Evolutionary conservation across 2,888 invertebrate genomes (phyloP).

Genomic region (Noctua fimbriata): DNA sequence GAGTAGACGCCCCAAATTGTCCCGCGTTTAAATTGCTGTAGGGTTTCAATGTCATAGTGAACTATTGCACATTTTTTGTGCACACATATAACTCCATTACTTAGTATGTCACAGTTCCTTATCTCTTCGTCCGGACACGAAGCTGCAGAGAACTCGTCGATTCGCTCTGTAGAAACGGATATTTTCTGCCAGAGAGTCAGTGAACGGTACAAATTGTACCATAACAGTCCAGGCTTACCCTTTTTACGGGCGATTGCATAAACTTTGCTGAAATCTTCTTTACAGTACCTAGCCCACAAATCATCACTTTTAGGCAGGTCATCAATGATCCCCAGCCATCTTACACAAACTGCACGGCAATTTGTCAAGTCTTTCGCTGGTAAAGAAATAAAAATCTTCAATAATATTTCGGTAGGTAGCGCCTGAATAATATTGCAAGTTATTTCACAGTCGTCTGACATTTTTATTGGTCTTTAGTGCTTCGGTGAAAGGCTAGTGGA

Average conservation of each 20-base stretch:
- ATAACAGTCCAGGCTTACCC: slow-evolving; percentile 67
- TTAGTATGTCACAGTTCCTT: slow-evolving; percentile 72
- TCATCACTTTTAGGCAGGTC: slow-evolving; percentile 68
- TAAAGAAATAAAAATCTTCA: slow-evolving; percentile 76
- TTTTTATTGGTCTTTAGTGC: not conserved
- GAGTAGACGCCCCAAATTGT: slow-evolving; percentile 75
- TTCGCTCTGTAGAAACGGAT: slow-evolving; percentile 68
- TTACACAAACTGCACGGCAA: slow-evolving; percentile 78
- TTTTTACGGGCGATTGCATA: slow-evolving; percentile 73
- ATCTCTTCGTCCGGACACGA: slow-evolving; percentile 75
- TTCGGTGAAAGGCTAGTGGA: slow-evolving; percentile 5
- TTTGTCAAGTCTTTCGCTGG: slow-evolving; percentile 73
- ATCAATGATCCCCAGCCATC: slow-evolving; percentile 80
- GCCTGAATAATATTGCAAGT: slow-evolving; percentile 16
- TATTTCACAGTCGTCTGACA: not conserved
- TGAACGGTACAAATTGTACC: slow-evolving; percentile 81
- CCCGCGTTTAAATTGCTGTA: slow-evolving; percentile 66
- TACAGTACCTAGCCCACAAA: slow-evolving; percentile 77
- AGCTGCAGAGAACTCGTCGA: slow-evolving; percentile 80
- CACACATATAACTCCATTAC: slow-evolving; percentile 76
- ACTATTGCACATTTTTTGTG: slow-evolving; percentile 75
- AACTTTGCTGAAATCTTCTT: slow-evolving; percentile 70
- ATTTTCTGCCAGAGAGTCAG: slow-evolving; percentile 79
- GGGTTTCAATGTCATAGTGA: slow-evolving; percentile 78
- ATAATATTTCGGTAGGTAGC: slow-evolving; percentile 78